phyloP scores from a whole-genome alignment of 2,888 invertebrate species.

The Pimpla rufipes region DNA sequence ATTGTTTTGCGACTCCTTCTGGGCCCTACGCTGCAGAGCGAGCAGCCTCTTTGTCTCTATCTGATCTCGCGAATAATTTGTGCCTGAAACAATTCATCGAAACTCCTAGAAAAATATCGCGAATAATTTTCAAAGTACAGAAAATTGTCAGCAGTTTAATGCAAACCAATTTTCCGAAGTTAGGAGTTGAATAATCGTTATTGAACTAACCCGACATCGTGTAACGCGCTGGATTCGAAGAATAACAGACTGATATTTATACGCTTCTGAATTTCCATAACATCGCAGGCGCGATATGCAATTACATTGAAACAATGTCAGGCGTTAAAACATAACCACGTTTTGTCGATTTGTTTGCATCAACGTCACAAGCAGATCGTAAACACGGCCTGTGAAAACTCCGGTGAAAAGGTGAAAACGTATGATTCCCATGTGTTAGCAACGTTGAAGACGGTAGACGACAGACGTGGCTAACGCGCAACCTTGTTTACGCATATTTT shows the following conservation, averaged over 20 bases:
- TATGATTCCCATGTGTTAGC: not conserved
- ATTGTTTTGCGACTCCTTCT: slow-evolving; percentile 39
- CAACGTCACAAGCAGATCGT: not conserved
- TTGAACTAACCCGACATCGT: slow-evolving; percentile 46
- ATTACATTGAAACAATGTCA: not conserved
- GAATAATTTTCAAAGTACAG: not conserved
- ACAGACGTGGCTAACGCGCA: not conserved
- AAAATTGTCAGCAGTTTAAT: not conserved
- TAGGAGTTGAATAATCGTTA: not conserved
- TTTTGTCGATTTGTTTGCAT: slow-evolving; percentile 1
- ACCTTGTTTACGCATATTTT: not conserved
- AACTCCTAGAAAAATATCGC: not conserved
- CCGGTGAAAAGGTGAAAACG: not conserved
- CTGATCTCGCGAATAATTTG: slow-evolving; percentile 59
- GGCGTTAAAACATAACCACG: not conserved
- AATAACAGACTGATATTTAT: not conserved
- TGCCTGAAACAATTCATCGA: slow-evolving; percentile 31
- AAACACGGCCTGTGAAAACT: no score
- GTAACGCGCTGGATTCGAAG: not conserved
- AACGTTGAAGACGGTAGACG: no score
- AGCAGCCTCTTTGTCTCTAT: slow-evolving; percentile 67
- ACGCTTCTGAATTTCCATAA: not conserved
- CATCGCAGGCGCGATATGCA: not conserved
- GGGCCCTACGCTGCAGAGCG: slow-evolving; percentile 64
- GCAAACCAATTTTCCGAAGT: not conserved